phyloP scores from a whole-genome alignment of 2,888 invertebrate genomes.

The Drosophila macrospina region DNA sequence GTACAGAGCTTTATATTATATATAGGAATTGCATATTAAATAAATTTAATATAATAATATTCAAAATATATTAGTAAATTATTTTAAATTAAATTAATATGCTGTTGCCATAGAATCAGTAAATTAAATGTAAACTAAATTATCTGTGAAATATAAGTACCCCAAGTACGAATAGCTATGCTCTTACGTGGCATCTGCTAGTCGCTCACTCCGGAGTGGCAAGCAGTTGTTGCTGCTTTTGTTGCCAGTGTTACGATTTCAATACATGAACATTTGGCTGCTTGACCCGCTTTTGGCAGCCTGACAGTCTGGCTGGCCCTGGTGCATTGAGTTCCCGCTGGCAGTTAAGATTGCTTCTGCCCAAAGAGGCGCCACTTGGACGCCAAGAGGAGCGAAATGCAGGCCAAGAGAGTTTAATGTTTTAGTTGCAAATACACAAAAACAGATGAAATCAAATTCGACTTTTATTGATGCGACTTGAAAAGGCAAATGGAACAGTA shows the following conservation, averaged over 20 bases:
- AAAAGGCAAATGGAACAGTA: neutral
- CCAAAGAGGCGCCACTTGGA: slow-evolving; percentile 51
- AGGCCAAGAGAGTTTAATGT: slow-evolving; percentile 27
- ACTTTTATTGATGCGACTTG: neutral
- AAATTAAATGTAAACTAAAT: no score
- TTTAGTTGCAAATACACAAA: slow-evolving; percentile 16
- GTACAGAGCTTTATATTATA: no score
- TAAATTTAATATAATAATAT: no score
- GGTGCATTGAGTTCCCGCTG: slow-evolving; percentile 58
- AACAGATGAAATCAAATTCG: slow-evolving; percentile 3
- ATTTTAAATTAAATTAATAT: no score
- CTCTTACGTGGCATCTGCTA: slow-evolving; percentile 8
- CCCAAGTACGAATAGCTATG: no score
- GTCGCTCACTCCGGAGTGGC: neutral
- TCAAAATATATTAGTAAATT: no score
- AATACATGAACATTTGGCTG: slow-evolving; percentile 48
- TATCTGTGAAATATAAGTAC: no score
- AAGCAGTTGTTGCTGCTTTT: slow-evolving; percentile 27
- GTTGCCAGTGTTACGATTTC: slow-evolving; percentile 49
- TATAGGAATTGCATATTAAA: no score
- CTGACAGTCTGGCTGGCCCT: slow-evolving; percentile 73
- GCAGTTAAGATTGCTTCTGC: slow-evolving; percentile 57
- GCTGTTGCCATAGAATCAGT: no score
- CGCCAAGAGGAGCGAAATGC: slow-evolving; percentile 40
- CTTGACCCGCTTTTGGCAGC: slow-evolving; percentile 72